These are phyloP conservation scores for Myxocyprinus asiaticus DNA, from an alignment of 2,113 vertebrate species.

Conservation along the genomic window DNA sequence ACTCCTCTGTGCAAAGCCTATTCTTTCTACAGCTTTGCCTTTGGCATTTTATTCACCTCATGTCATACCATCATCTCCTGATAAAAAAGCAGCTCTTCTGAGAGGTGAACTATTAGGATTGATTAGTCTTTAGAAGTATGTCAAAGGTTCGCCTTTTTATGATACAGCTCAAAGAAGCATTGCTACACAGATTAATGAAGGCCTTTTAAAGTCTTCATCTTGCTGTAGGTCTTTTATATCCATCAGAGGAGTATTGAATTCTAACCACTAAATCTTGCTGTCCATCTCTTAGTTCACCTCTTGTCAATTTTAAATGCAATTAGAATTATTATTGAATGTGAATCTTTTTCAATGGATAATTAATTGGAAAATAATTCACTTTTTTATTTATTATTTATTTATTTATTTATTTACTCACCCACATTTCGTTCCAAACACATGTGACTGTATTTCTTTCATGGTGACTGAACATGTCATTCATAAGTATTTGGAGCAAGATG, in stretches of 20 bases:
- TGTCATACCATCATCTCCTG: not conserved
- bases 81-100: constrained; percentile 47
- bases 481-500: too few species aligned
- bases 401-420: too few species aligned
- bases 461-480: too few species aligned
- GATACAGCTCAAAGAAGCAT: not conserved
- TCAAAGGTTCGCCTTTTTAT: constrained; percentile 36
- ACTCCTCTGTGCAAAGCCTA: not conserved
- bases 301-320: too few species aligned
- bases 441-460: too few species aligned
- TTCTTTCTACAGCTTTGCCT: not conserved
- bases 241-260: constrained; percentile 34
- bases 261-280: not conserved
- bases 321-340: too few species aligned
- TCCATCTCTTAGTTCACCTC: too few species aligned
- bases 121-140: constrained; percentile 52
- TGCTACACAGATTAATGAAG: constrained; percentile 38
- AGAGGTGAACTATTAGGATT: constrained; percentile 41
- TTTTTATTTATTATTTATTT: too few species aligned
- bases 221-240: not conserved
- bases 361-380: too few species aligned
- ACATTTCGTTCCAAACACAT: too few species aligned
- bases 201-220: constrained; percentile 29
- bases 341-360: too few species aligned
- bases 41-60: constrained; percentile 30